Evolutionary conservation across 1,140 invertebrate species (phyloP).

Genomic region (Onthophagus taurus): DNA sequence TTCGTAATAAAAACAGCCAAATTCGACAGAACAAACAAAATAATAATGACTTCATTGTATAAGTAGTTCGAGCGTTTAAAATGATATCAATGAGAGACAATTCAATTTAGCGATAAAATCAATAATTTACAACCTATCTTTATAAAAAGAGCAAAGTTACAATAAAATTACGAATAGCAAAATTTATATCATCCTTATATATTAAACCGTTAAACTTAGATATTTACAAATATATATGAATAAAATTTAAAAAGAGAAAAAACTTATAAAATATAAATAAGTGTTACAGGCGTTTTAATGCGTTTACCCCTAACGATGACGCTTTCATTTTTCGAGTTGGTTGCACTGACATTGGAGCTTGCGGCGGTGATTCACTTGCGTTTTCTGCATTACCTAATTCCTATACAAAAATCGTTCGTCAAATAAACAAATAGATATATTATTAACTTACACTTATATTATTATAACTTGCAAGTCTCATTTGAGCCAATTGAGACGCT

Average conservation of each 20-base stretch:
- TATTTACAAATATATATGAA: constrained; percentile 33
- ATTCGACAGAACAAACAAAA: too few species aligned
- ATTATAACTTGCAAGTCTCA: constrained; percentile 72
- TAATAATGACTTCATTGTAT: too few species aligned
- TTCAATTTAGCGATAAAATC: too few species aligned
- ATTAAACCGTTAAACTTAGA: constrained; percentile 24
- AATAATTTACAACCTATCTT: too few species aligned
- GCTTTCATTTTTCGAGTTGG: constrained; percentile 65
- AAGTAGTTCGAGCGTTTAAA: too few species aligned
- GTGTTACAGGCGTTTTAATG: constrained; percentile 47
- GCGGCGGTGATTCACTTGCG: constrained; percentile 50
- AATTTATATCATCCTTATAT: constrained; percentile 27
- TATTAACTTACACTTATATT: constrained; percentile 66
- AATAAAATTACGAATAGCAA: too few species aligned
- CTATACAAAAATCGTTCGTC: constrained; percentile 28
- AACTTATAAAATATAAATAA: constrained; percentile 22
- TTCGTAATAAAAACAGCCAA: too few species aligned
- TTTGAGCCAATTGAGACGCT: constrained; percentile 64
- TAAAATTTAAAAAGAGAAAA: constrained; percentile 31
- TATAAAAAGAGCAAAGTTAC: too few species aligned
- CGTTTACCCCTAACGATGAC: constrained; percentile 47
- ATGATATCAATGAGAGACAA: too few species aligned
- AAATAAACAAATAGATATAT: neutral
- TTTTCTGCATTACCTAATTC: constrained; percentile 49
- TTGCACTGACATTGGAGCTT: constrained; percentile 70